Evolutionary conservation across 2,888 invertebrate species (phyloP).

Genomic region (Terebella lapidaria): DNA sequence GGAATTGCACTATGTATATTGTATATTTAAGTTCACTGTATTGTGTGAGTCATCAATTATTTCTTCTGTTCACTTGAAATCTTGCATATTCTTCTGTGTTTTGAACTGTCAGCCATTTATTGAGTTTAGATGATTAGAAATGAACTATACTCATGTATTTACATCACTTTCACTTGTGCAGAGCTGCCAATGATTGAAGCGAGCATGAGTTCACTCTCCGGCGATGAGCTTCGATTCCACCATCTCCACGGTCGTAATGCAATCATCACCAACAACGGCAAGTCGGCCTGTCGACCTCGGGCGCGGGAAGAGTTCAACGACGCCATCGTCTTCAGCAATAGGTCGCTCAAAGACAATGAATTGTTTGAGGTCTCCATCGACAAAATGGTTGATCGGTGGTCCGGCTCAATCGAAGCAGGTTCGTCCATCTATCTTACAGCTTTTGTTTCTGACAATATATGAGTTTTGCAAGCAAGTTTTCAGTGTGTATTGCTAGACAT

Average conservation of each 20-base stretch:
- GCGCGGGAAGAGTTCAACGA: conserved; percentile 90
- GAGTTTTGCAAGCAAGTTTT: background rate
- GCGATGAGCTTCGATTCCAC: conserved; percentile 72
- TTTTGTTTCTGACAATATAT: background rate
- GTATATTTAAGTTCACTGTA: background rate
- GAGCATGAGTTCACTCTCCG: too few relatives aligned
- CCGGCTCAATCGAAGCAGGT: conserved; percentile 87
- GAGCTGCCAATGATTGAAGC: too few relatives aligned
- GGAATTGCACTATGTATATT: too few relatives aligned
- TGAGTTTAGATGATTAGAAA: too few relatives aligned
- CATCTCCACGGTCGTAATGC: conserved; percentile 85
- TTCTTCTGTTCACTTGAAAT: too few relatives aligned
- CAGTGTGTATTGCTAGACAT: background rate
- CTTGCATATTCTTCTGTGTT: too few relatives aligned
- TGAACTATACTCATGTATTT: too few relatives aligned
- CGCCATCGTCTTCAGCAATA: conserved; percentile 84
- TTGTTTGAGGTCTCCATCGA: conserved; percentile 87
- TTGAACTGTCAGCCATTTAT: too few relatives aligned
- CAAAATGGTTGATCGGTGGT: conserved; percentile 87
- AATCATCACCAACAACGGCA: conserved; percentile 73
- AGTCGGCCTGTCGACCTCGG: conserved; percentile 80
- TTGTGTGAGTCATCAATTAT: background rate
- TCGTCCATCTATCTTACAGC: conserved; percentile 55
- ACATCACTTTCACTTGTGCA: too few relatives aligned
- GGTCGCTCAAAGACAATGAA: conserved; percentile 82